Conservation (phyloP, 2,113 vertebrate species). For the Microcebus murinus region DNA sequence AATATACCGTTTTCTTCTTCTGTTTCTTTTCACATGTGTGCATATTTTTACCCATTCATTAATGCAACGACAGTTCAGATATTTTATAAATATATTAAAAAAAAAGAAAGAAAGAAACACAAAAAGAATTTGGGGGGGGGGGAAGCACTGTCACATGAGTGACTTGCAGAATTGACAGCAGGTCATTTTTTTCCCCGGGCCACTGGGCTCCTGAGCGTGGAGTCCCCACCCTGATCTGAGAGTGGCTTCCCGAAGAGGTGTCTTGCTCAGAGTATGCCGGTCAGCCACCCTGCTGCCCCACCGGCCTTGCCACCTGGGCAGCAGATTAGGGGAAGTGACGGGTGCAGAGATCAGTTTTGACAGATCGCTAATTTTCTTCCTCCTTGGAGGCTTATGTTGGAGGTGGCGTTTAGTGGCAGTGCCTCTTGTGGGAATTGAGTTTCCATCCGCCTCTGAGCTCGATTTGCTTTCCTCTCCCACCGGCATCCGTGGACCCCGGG, state of each 20-base stretch:
- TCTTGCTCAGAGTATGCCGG: neutral
- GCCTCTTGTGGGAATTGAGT: neutral
- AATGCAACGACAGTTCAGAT: neutral
- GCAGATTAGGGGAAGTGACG: constrained; percentile 3
- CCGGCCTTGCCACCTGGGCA: neutral
- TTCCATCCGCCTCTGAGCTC: neutral
- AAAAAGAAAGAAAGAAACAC: neutral
- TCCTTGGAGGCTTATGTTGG: constrained; percentile 39
- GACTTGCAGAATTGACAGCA: neutral
- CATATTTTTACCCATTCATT: neutral
- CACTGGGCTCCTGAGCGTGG: neutral
- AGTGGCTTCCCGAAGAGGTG: neutral
- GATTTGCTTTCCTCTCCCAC: neutral
- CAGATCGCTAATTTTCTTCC: constrained; percentile 44
- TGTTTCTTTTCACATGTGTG: neutral
- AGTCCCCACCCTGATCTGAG: too few relatives aligned
- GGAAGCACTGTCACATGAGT: neutral
- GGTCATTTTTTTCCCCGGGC: neutral
- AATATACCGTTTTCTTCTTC: neutral
- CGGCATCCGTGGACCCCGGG: neutral
- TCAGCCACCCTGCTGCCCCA: neutral
- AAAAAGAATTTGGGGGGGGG: neutral
- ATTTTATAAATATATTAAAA: neutral
- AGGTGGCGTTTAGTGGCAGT: neutral
- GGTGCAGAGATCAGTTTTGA: neutral